Base-by-base conservation (phyloP, 2,797 vertebrate species). In the Setipinna tenuifilis region DNA sequence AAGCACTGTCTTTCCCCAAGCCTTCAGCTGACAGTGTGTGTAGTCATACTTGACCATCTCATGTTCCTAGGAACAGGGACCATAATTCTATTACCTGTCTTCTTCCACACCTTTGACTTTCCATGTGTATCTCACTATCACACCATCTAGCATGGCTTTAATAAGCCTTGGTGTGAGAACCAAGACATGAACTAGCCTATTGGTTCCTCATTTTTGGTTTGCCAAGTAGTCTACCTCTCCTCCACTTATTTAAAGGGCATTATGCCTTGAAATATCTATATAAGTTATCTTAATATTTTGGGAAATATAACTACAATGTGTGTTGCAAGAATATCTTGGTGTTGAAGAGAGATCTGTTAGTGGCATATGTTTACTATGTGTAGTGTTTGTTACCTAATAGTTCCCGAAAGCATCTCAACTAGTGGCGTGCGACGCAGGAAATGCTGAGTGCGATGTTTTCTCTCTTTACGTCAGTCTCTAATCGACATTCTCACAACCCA, bases 401-500 rank as follows among this genome's bases (percentile, higher is more conserved):
- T 65, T 25, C 9, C 71, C 71, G 16, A 75, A 41, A 78, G 71
- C 35, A 44, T 78, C 71, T 21, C 3, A 78, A 78, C 35, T 21
- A 35, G 31, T 78, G 16, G 35, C 19, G 71, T 31, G 35, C 61
- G 23, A 65, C n/a, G n/a, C 35, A 78, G 71, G 71, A 78, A 78
- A 78, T 78, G 71, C 71, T 78, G 71, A 75, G 62, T 31, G 68
- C 19, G 68, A 7, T 16, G 14, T 71, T 71, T 71, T 71, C 6
- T 35, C 2, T 71, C 14, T 17, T 17, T 35, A 35, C 68, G 68
- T 71, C 68, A 71, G 28, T 71, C 68, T 71, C 68, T 68, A 68
- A 68, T 71, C 68, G 25, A 71, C 68, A 31, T 16, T 71, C 68
- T 71, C 28, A 35, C 68, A 71, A 71, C 68, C 28, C 68, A 35